These are phyloP conservation scores for Rhynchonycteris naso DNA, from an alignment of 2,797 vertebrate genomes.

Conservation along the genomic window DNA sequence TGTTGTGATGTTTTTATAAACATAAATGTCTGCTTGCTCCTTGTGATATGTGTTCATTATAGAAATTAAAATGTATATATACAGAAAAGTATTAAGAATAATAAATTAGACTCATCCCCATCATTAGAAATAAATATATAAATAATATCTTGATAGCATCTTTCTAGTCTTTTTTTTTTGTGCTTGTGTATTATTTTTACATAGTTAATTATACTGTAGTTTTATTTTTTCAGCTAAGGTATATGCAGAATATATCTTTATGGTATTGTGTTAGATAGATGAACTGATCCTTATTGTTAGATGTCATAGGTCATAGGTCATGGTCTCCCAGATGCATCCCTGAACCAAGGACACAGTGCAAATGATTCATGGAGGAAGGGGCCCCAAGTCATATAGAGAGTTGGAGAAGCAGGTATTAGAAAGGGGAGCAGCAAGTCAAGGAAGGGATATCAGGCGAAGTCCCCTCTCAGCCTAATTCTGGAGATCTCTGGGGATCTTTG, in stretches of 20 bases:
- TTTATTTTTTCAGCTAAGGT: background rate
- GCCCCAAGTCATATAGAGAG: background rate
- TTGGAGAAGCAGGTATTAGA: background rate
- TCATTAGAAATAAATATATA: background rate
- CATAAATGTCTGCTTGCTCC: background rate
- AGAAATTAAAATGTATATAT: background rate
- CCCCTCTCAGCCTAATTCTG: background rate
- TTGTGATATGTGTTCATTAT: background rate
- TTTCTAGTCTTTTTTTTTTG: slow-evolving; percentile 6
- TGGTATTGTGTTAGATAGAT: background rate
- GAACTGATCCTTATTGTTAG: background rate
- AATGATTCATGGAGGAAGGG: background rate
- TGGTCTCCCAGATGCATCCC: background rate
- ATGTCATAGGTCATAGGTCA: background rate
- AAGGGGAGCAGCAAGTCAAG: background rate
- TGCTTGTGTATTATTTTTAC: background rate
- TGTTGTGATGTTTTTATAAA: background rate
- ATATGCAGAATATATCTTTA: background rate
- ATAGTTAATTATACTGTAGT: background rate
- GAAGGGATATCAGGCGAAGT: background rate
- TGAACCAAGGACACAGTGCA: background rate
- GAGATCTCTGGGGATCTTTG: background rate
- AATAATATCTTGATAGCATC: background rate
- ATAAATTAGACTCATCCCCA: background rate
- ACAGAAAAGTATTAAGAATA: background rate